Base-by-base conservation (phyloP, 2,797 vertebrate species). In the Dryobates pubescens region DNA sequence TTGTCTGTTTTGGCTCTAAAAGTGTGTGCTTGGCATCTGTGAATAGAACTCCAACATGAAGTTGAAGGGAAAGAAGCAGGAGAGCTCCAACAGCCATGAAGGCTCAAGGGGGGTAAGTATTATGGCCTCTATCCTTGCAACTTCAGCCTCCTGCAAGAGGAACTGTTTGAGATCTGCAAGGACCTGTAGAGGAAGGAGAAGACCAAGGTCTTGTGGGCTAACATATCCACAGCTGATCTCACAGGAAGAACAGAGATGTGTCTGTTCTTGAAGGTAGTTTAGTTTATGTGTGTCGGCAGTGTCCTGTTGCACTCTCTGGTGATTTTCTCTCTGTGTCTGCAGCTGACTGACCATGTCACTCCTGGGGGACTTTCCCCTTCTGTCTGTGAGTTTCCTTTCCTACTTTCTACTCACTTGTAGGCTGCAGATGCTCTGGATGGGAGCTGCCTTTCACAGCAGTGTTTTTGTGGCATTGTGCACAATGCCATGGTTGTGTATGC, bases 401-500 rank as follows among this genome's bases (percentile, higher is more conserved):
- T 11, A 1, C 10, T 58, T 69, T 38, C 74, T 17, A 0, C 34
- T 7, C 45, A 3, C 19, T 43, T 77, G 27, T 29, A 26, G 54
- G 62, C 77, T 64, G 32, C 14, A 23, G 53, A 6, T 22, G 51
- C 36, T 54, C 53, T 63, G 57, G 26, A 8, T 9, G 13, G 30
- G 38, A 32, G 29, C 68, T 67, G 67, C 62, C 73, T 76, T 59
- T 59, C 49, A 0, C 47, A 14, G 58, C 73, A 62, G 27, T 3
- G 0, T 43, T 47, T 59, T 13, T 59, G 49, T 27, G 62, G 57
- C 2, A 9, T 24, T 49, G 43, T 68, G 74, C 85, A 49, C 53
- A 14, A 30, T 0, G 7, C 61, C 0, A 3, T 4, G 45, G 54
- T 73, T 0, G 0, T 20, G 20, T 32, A 4, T 10, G 58, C 70